phyloP scores from a whole-genome alignment of 2,888 invertebrate genomes.

The Lathronympha strigana region DNA sequence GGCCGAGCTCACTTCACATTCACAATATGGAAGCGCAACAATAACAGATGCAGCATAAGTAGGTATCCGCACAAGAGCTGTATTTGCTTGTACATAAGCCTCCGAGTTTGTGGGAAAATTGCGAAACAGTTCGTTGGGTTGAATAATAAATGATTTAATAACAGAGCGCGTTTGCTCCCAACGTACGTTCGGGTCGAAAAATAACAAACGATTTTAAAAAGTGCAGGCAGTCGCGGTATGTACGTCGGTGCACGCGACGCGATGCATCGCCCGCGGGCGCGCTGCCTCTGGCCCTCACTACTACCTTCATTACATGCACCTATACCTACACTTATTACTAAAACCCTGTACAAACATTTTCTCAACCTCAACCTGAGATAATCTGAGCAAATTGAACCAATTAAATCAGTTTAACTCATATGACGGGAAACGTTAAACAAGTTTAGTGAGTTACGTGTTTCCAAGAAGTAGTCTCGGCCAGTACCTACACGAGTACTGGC shows the following conservation, averaged over 20 bases:
- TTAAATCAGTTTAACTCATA: slow-evolving; percentile 7
- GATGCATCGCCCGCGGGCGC: slow-evolving; percentile 24
- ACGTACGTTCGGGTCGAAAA: slow-evolving; percentile 75
- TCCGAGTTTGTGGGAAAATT: slow-evolving; percentile 76
- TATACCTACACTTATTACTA: slow-evolving; percentile 20
- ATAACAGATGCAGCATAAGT: slow-evolving; percentile 32
- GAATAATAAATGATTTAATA: slow-evolving; percentile 85
- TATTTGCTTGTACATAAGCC: slow-evolving; percentile 40
- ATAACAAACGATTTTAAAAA: slow-evolving; percentile 80
- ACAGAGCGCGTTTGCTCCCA: slow-evolving; percentile 80
- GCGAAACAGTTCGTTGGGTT: slow-evolving; percentile 81
- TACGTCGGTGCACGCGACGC: slow-evolving; percentile 47
- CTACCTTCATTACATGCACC: slow-evolving; percentile 3
- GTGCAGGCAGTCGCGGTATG: slow-evolving; percentile 61
- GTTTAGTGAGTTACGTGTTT: slow-evolving; percentile 12
- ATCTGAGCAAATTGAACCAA: slow-evolving; percentile 17
- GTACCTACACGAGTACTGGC: neutral
- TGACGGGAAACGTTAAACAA: slow-evolving; percentile 11
- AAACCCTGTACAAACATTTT: neutral
- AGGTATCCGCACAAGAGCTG: slow-evolving; percentile 30
- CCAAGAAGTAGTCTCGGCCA: slow-evolving; percentile 12
- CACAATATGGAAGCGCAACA: slow-evolving; percentile 32
- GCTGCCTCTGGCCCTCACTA: neutral
- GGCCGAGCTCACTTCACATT: slow-evolving; percentile 24
- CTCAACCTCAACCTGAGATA: neutral